phyloP scores from a whole-genome alignment of 1,140 invertebrate species.

The Dolichoris vasculosae region DNA sequence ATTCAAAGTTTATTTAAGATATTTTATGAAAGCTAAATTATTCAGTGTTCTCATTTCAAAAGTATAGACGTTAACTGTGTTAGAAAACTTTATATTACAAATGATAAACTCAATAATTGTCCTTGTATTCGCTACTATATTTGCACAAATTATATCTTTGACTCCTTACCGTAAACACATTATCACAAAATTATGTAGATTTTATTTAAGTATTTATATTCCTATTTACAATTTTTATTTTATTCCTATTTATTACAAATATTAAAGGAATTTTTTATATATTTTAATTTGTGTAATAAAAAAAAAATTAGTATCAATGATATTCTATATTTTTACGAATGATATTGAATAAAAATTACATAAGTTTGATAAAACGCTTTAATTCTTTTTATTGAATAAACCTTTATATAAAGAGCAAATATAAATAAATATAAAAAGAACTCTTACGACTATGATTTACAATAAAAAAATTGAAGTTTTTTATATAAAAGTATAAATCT shows the following conservation, averaged over 20 bases:
- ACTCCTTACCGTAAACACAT: background rate
- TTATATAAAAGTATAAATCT: background rate
- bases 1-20: slow-evolving; percentile 31
- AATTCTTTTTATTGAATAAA: background rate
- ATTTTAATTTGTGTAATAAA: too few relatives aligned
- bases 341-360: too few relatives aligned
- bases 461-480: background rate
- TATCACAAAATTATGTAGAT: background rate
- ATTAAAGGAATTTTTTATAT: too few relatives aligned
- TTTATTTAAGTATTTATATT: too few relatives aligned
- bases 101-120: slow-evolving; percentile 5
- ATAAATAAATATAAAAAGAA: background rate
- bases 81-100: background rate
- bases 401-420: background rate
- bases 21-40: slow-evolving; percentile 37
- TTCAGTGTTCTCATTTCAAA: slow-evolving; percentile 21
- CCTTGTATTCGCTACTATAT: background rate
- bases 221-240: too few relatives aligned
- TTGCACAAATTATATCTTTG: background rate
- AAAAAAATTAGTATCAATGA: too few relatives aligned
- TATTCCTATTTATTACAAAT: too few relatives aligned
- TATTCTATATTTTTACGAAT: too few relatives aligned
- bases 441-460: background rate
- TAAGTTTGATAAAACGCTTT: too few relatives aligned
- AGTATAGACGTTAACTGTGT: slow-evolving; percentile 8